A percentile compares a stretch with the other conserved stretches of the same genome.
phyloP scores from a whole-genome alignment of 2,888 invertebrate genomes.

The Corythucha ciliata region DNA sequence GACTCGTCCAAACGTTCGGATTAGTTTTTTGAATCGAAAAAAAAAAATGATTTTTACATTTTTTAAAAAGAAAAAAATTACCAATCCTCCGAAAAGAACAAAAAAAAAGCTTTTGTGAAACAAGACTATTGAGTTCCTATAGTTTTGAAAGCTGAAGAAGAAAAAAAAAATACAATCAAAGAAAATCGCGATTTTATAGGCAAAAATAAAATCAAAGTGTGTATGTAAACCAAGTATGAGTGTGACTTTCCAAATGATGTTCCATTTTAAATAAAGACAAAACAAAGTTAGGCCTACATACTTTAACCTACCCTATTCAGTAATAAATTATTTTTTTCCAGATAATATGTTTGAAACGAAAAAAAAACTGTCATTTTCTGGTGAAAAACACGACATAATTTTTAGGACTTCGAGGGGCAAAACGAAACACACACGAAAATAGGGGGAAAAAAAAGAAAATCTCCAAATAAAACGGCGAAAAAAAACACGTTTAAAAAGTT shows the following conservation, averaged over 20 bases:
- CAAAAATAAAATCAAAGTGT: slow-evolving; percentile 27
- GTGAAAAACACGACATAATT: no score
- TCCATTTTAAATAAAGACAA: no score
- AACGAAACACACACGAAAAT: slow-evolving; percentile 12
- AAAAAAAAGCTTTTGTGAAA: slow-evolving; percentile 22
- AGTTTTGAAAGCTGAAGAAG: slow-evolving; percentile 27
- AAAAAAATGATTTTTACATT: slow-evolving; percentile 19
- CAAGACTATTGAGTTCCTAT: slow-evolving; percentile 29
- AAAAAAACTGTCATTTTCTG: no score
- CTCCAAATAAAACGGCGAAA: slow-evolving; percentile 26
- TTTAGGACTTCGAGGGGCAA: slow-evolving; percentile 21
- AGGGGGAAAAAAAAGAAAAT: slow-evolving; percentile 15
- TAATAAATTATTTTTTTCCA: background rate
- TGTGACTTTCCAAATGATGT: slow-evolving; percentile 30
- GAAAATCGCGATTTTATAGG: slow-evolving; percentile 8
- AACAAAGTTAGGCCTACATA: slow-evolving; percentile 31
- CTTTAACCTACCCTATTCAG: no score
- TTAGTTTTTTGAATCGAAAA: slow-evolving; percentile 1
- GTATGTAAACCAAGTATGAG: slow-evolving; percentile 31
- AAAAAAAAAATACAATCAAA: slow-evolving; percentile 9
- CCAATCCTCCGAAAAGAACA: no score
- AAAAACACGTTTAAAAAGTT: slow-evolving; percentile 18
- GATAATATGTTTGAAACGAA: background rate
- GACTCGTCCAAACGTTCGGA: no score
- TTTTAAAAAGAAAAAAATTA: no score